Percentiles rank a stretch among this genome's conserved stretches.
Evolutionary conservation across 2,888 invertebrate genomes (phyloP).

Genomic region (Cactoblastis cactorum): DNA sequence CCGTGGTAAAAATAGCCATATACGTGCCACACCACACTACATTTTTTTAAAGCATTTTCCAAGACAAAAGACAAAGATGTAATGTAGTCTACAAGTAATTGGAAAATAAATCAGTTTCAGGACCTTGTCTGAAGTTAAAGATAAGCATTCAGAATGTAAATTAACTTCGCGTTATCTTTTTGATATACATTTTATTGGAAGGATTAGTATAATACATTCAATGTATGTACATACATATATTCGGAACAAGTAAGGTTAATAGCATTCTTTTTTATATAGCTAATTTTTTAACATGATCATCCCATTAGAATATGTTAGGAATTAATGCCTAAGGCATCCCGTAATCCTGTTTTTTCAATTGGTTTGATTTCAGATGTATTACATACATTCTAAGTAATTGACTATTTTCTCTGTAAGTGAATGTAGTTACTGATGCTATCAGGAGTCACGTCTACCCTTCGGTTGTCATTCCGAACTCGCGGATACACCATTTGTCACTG

Average conservation of each 20-base stretch:
- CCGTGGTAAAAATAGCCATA: slow-evolving; percentile 50
- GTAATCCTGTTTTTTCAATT: slow-evolving; percentile 32
- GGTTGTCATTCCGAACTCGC: slow-evolving; percentile 35
- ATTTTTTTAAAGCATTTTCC: slow-evolving; percentile 23
- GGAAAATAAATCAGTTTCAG: too few species aligned
- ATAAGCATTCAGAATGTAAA: too few species aligned
- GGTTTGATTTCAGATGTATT: slow-evolving; percentile 28
- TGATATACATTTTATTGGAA: too few species aligned
- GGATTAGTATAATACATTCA: too few species aligned
- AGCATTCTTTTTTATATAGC: too few species aligned
- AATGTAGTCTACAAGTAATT: background rate
- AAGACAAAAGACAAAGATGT: slow-evolving; percentile 5
- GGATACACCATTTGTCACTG: slow-evolving; percentile 40
- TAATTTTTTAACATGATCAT: too few species aligned
- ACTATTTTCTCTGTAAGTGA: slow-evolving; percentile 23
- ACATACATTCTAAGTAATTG: slow-evolving; percentile 19
- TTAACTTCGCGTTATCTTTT: too few species aligned
- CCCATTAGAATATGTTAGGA: too few species aligned
- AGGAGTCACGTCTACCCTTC: slow-evolving; percentile 29
- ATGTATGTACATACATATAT: too few species aligned
- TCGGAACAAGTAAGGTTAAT: background rate
- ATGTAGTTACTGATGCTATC: slow-evolving; percentile 28
- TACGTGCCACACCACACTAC: slow-evolving; percentile 15
- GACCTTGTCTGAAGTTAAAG: too few species aligned
- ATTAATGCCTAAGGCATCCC: too few species aligned